These are phyloP conservation scores for Phataginus tricuspis DNA, from an alignment of 2,797 vertebrate species.

Conservation along the genomic window DNA sequence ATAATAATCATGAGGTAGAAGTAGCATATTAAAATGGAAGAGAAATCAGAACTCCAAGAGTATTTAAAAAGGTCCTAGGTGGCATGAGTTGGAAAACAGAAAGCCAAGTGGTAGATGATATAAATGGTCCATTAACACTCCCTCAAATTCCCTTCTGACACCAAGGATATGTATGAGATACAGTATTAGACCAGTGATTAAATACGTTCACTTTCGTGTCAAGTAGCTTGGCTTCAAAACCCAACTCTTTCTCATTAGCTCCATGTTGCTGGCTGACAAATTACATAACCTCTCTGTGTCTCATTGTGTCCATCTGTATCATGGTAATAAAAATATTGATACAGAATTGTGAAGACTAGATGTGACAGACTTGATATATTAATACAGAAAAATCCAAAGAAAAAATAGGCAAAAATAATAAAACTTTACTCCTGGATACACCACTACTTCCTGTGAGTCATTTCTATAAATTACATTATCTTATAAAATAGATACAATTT, in stretches of 20 bases:
- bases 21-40: not conserved
- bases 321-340: not conserved
- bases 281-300: not conserved
- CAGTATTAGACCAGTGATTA: not conserved
- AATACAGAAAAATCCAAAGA: not conserved
- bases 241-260: not conserved
- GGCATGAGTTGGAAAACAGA: not conserved
- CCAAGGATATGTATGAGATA: not conserved
- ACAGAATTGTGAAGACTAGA: conserved; percentile 18
- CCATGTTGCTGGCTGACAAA: not conserved
- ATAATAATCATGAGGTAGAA: not conserved
- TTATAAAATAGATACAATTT: not conserved
- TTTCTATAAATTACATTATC: not conserved
- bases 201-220: not conserved
- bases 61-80: not conserved
- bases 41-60: not conserved
- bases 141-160: not conserved
- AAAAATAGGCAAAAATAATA: not conserved
- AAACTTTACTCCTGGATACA: not conserved
- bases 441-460: not conserved
- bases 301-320: not conserved
- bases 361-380: not conserved
- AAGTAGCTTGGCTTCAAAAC: not conserved
- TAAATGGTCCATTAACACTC: not conserved
- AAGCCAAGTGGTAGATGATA: not conserved